Conservation (phyloP, 2,888 invertebrate genomes). For the Osmoderma eremita region DNA sequence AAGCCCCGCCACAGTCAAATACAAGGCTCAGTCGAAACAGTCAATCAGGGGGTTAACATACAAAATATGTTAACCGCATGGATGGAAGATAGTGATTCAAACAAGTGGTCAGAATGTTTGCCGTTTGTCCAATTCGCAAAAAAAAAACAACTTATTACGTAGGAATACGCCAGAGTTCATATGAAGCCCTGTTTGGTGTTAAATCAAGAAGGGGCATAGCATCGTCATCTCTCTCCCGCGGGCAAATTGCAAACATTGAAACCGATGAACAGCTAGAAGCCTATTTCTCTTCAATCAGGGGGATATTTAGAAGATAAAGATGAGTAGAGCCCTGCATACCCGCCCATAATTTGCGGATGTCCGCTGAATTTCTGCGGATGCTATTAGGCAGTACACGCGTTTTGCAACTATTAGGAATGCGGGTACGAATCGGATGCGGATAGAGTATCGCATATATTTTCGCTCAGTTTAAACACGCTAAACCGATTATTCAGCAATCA, state of each 20-base stretch:
- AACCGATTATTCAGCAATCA: too few relatives aligned
- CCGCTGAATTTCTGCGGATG: too few relatives aligned
- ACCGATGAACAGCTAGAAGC: neutral
- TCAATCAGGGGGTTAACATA: slow-evolving; percentile 29
- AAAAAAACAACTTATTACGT: slow-evolving; percentile 39
- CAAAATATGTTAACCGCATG: slow-evolving; percentile 25
- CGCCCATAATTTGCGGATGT: too few relatives aligned
- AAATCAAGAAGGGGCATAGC: slow-evolving; percentile 39
- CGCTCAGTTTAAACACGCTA: too few relatives aligned
- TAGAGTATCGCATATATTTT: too few relatives aligned
- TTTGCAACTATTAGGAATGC: too few relatives aligned
- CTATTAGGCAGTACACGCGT: too few relatives aligned
- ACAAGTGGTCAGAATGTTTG: slow-evolving; percentile 39
- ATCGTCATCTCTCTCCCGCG: slow-evolving; percentile 7
- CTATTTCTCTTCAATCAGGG: too few relatives aligned
- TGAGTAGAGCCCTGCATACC: too few relatives aligned
- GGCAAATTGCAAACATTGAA: slow-evolving; percentile 16
- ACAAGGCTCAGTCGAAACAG: neutral
- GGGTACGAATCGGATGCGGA: too few relatives aligned
- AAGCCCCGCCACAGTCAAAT: neutral
- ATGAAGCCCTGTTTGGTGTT: slow-evolving; percentile 42
- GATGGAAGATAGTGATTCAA: slow-evolving; percentile 26
- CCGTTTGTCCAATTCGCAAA: slow-evolving; percentile 39
- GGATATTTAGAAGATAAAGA: too few relatives aligned
- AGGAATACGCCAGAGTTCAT: slow-evolving; percentile 30